Evolutionary conservation across 2,113 vertebrate species (phyloP).

Genomic region (Coreoperca whiteheadi): DNA sequence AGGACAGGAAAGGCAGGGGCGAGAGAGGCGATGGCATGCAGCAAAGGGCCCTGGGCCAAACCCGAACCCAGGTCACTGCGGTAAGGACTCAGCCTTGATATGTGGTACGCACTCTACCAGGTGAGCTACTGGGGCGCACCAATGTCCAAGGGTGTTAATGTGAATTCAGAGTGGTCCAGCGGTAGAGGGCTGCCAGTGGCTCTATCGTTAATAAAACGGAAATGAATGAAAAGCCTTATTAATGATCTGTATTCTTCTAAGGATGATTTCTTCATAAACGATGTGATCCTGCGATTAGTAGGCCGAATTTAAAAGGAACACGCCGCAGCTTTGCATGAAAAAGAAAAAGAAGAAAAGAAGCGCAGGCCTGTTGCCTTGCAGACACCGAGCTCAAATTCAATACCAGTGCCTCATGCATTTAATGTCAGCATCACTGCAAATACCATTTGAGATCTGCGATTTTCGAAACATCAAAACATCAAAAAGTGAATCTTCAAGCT

Average conservation of each 20-base stretch:
- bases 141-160: conserved; percentile 70
- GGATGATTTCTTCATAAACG: conserved; percentile 56
- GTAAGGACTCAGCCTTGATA: too few relatives aligned
- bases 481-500: conserved; percentile 69
- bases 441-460: conserved; percentile 63
- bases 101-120: too few relatives aligned
- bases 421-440: conserved; percentile 68
- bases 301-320: conserved; percentile 32
- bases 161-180: conserved; percentile 58
- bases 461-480: conserved; percentile 71
- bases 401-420: conserved; percentile 54
- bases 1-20: too few relatives aligned
- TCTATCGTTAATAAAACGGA: conserved; percentile 66
- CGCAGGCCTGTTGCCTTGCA: conserved; percentile 32
- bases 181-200: conserved; percentile 25
- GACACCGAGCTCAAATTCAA: conserved; percentile 54
- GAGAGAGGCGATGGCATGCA: too few relatives aligned
- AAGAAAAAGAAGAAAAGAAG: conserved; percentile 10
- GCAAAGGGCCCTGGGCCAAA: too few relatives aligned
- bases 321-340: conserved; percentile 6
- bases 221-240: conserved; percentile 65
- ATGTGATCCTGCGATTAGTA: conserved; percentile 30
- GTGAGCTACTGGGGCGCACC: too few relatives aligned
- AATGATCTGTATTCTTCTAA: conserved; percentile 57
- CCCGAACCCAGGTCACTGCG: too few relatives aligned